These are phyloP conservation scores for Montifringilla adamsi DNA, from an alignment of 2,113 vertebrate species.

Conservation along the genomic window DNA sequence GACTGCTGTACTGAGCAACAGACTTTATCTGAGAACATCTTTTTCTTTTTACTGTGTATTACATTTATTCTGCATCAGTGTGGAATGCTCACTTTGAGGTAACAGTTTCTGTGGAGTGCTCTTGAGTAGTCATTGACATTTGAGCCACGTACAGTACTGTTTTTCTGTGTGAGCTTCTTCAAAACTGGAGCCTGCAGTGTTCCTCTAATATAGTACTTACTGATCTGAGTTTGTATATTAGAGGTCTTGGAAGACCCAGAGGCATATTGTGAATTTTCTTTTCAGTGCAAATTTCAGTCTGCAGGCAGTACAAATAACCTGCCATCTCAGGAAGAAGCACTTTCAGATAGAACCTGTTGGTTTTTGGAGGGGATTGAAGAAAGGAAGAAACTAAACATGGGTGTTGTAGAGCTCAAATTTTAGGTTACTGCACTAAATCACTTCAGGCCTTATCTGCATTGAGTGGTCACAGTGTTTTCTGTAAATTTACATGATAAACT, in stretches of 20 bases:
- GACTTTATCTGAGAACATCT: background rate
- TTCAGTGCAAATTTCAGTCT: background rate
- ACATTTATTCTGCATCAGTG: background rate
- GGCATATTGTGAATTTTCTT: background rate
- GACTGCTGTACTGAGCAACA: background rate
- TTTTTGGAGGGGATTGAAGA: background rate
- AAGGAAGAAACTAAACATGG: background rate
- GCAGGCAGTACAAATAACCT: background rate
- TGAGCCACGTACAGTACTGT: background rate
- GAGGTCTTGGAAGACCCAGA: background rate
- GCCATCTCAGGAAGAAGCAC: background rate
- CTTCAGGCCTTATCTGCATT: background rate
- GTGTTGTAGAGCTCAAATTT: background rate
- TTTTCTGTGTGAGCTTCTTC: background rate
- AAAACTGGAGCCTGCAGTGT: background rate
- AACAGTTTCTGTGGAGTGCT: background rate
- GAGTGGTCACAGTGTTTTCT: background rate
- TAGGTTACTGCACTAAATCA: background rate
- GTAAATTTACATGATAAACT: background rate
- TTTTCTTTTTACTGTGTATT: background rate
- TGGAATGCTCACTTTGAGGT: background rate
- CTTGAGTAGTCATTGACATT: background rate
- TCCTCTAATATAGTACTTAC: background rate
- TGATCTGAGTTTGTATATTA: background rate
- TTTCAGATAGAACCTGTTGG: background rate